Conservation (phyloP, 2,888 invertebrate species). For the Tolmerus cingulatus region DNA sequence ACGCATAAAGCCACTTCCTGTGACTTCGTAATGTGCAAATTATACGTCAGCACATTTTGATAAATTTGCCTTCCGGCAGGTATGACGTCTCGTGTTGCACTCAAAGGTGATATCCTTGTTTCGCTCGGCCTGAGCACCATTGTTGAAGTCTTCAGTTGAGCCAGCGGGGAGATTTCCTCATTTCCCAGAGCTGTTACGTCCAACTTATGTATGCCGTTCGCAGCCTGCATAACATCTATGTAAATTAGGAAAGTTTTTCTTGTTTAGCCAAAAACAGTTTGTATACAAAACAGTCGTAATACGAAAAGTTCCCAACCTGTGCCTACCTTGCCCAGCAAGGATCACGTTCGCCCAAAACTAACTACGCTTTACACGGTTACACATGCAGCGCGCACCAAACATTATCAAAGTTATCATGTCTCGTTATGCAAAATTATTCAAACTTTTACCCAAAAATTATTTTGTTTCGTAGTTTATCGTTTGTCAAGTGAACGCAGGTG, state of each 20-base stretch:
- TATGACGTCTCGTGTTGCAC: conserved; percentile 81
- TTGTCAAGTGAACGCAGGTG: conserved; percentile 40
- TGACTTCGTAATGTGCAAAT: conserved; percentile 80
- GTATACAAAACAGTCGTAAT: conserved; percentile 31
- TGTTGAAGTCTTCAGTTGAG: conserved; percentile 78
- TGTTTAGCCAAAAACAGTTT: conserved; percentile 12
- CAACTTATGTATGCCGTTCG: conserved; percentile 77
- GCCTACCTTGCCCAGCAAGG: background rate
- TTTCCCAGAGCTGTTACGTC: conserved; percentile 74
- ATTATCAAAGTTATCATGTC: conserved; percentile 30
- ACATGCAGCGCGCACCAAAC: background rate
- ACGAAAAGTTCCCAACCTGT: conserved; percentile 14
- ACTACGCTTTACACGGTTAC: background rate
- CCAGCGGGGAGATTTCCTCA: conserved; percentile 81
- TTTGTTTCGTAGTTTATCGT: conserved; percentile 41
- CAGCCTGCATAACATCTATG: conserved; percentile 73
- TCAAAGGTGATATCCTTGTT: conserved; percentile 79
- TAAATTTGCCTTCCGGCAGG: conserved; percentile 91
- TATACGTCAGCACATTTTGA: conserved; percentile 87
- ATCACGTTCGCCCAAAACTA: conserved; percentile 2
- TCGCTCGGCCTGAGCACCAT: conserved; percentile 83
- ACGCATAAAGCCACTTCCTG: conserved; percentile 84
- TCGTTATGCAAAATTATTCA: conserved; percentile 47
- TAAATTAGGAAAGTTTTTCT: conserved; percentile 29
- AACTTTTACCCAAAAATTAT: conserved; percentile 19